Conservation (phyloP, 1,140 invertebrate genomes). For the Drosophila lowei region DNA sequence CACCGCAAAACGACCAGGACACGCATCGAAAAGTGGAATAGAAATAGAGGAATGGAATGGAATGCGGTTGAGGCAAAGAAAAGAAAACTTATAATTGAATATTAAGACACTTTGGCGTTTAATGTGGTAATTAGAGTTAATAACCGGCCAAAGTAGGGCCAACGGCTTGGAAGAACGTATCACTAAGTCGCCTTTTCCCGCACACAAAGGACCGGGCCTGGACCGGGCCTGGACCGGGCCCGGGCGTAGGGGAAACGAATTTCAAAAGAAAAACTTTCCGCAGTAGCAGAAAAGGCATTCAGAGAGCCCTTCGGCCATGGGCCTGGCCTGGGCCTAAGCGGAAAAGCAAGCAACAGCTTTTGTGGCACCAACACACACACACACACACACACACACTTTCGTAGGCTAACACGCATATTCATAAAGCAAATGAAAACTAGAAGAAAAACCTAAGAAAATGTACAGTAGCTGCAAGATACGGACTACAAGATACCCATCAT, state of each 20-base stretch:
- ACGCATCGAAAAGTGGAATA: conserved; percentile 47
- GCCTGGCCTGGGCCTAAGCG: conserved; percentile 53
- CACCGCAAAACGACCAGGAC: conserved; percentile 43
- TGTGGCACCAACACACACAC: conserved; percentile 25
- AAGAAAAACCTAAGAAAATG: conserved; percentile 30
- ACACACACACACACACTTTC: conserved; percentile 14
- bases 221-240: conserved; percentile 1
- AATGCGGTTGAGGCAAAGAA: conserved; percentile 8
- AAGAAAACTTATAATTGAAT: conserved; percentile 76
- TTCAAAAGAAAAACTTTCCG: conserved; percentile 59
- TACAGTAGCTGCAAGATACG: conserved; percentile 11
- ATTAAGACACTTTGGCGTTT: conserved; percentile 80
- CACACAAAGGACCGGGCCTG: conserved; percentile 16
- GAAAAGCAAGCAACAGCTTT: conserved; percentile 69
- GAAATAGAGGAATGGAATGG: conserved; percentile 4
- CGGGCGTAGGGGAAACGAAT: conserved; percentile 20
- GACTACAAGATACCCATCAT: too few species aligned
- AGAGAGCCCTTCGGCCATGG: conserved; percentile 9
- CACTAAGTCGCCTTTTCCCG: neutral
- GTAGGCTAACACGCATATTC: conserved; percentile 39
- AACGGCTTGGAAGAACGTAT: conserved; percentile 62
- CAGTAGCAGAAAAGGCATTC: conserved; percentile 65
- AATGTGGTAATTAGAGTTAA: conserved; percentile 81
- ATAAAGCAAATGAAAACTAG: conserved; percentile 70
- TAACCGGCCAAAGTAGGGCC: conserved; percentile 58